phyloP scores from a whole-genome alignment of 2,888 invertebrate genomes.

The Tetragonisca angustula region DNA sequence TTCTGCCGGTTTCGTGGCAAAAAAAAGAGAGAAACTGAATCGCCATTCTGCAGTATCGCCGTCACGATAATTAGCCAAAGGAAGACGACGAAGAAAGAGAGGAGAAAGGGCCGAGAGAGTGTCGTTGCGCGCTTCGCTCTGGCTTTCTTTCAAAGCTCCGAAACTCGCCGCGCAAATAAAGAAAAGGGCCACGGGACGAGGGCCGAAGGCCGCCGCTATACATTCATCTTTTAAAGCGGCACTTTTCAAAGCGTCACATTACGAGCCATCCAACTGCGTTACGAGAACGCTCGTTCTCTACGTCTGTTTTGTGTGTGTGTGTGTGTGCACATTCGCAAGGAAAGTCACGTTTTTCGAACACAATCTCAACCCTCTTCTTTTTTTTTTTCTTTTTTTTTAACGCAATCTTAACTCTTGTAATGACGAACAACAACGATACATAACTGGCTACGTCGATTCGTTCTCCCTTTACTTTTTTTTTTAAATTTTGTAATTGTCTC shows the following conservation, averaged over 20 bases:
- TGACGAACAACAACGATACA: too few relatives aligned
- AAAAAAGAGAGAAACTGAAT: background rate
- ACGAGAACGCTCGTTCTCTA: slow-evolving; percentile 35
- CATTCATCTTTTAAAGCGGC: slow-evolving; percentile 43
- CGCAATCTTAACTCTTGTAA: too few relatives aligned
- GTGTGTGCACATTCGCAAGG: background rate
- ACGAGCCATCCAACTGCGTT: slow-evolving; percentile 45
- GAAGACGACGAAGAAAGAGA: background rate
- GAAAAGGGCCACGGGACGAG: slow-evolving; percentile 7
- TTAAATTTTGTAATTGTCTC: too few relatives aligned
- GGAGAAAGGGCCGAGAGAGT: background rate
- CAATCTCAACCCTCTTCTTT: too few relatives aligned
- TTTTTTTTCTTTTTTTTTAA: too few relatives aligned
- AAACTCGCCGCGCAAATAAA: slow-evolving; percentile 33
- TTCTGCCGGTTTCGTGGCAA: too few relatives aligned
- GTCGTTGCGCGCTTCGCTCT: background rate
- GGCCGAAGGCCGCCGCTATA: slow-evolving; percentile 7
- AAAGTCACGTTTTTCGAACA: background rate
- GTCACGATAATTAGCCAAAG: slow-evolving; percentile 22
- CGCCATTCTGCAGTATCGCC: background rate
- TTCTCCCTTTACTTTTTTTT: too few relatives aligned
- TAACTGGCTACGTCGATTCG: too few relatives aligned
- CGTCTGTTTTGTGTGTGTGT: background rate
- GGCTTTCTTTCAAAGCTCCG: slow-evolving; percentile 21
- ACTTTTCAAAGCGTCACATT: slow-evolving; percentile 52